Evolutionary conservation across 2,888 invertebrate species (phyloP), one percentile per base, ranked within the genome.

Genomic region (Orthosia incerta): DNA sequence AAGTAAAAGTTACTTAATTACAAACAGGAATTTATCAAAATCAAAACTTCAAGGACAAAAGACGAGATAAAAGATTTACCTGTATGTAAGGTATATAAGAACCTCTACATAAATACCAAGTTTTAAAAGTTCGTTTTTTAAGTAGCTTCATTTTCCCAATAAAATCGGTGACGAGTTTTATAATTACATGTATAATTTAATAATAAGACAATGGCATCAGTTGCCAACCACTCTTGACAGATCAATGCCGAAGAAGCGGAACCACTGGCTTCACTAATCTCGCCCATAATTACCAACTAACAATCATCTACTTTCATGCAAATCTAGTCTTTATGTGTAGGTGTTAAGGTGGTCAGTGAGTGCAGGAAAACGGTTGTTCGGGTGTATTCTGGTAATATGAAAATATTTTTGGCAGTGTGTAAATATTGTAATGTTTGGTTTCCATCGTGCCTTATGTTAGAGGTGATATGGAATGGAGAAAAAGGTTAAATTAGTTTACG

Each of bases 161-260:
- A 56, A 48, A 13, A 11, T 62, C 20, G 26, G 39, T 60, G 18
- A 53, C 57, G 39, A n/a, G 26, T 64, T 60, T 72, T 73, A 72
- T 66, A 80, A 79, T 75, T 71, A 83, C 60, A 26, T 76, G 51
- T 76, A 45, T 72, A 85, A 78, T 84, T 78, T 79, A 84, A 82
- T 79, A 69, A 82, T 86, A 80, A 85, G 70, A 88, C 88, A 89
- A 87, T 89, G 83, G 81, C 68, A 62, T 80, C 68, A 66, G 79
- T 74, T 88, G 89, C 87, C 90, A 90, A 86, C 79, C 71, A 77
- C 79, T 76, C 84, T 79, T 83, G 91, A 92, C 92, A 90, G 88
- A 92, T 91, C 93, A 94, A 94, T 94, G 94, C 89, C 93, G 90
- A 82, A 76, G 80, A 92, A 81, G 88, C 94, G 94, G 94, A 94